Base-by-base conservation (phyloP, 30 jellyfish, hydroid and myxozoan genomes). In the Hydractinia symbiolongicarpus region DNA sequence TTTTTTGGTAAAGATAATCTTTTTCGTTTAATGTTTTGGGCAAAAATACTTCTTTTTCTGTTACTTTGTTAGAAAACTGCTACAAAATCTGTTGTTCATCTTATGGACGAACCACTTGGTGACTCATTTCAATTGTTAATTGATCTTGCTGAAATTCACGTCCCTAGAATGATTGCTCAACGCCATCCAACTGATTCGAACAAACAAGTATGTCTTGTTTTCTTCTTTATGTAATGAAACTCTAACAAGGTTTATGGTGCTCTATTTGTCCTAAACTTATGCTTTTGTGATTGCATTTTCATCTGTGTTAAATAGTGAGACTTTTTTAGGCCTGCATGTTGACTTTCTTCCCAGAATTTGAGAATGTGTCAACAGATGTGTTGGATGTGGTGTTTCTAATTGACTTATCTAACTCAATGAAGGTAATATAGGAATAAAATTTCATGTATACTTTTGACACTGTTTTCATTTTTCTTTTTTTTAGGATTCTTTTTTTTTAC, bases 131-230 rank as follows among this genome's bases (percentile, higher is more conserved):
- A 85, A 60, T 82, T 90, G 1, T 66, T 84, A 62, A 78, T 90
- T 1, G 82, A 81, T 58, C 90, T 90, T 19, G 94, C 97, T 52
- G 97, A 90, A 55, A 90, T 90, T 66, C 97, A 90, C 55, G 95
- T 85, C 40, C 97, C 97, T 50, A 74, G 97, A 51, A 90, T 90
- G 97, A 77, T 88, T 86, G 82, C 76, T 8, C 96, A 90, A 76
- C 79, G 80, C 49, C 74, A 61, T 62, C 97, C 97, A 4, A 76
- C 16, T 5, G 90, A 85, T 69, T 50, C 77, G 7, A 84, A 90
- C 53, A 88, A 84, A 54, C 97, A 90, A 86, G 95, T 85, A 30
- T 30, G 44, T 30, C 1, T 30, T 30, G 44, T 30, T 30, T 30
- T 30, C 44, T 30, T 30, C 2, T 30, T 30, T 30, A 30, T 30